A percentile compares a stretch with the other conserved stretches of the same genome.
Conservation (phyloP, 1,140 invertebrate species). For the Apolygus lucorum region DNA sequence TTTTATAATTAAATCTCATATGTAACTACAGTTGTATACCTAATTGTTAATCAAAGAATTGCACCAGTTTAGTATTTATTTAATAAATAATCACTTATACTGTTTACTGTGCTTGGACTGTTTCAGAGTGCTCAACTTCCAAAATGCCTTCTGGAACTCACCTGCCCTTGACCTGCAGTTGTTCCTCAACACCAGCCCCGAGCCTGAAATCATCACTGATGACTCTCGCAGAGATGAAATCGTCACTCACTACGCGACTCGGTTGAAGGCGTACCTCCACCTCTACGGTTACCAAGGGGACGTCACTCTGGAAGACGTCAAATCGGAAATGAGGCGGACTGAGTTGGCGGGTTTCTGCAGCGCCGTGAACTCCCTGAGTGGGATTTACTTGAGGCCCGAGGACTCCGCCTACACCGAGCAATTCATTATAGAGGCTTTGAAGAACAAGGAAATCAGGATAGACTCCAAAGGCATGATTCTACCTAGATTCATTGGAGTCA, state of each 20-base stretch:
- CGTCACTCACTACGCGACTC: not conserved
- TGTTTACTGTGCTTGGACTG: too few relatives aligned
- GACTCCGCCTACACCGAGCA: slow-evolving; percentile 3
- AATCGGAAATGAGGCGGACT: slow-evolving; percentile 3
- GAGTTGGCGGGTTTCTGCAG: not conserved
- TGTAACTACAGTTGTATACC: not conserved
- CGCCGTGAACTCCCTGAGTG: not conserved
- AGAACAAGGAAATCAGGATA: slow-evolving; percentile 2
- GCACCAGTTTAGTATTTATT: too few relatives aligned
- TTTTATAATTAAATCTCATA: not conserved
- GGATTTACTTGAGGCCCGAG: slow-evolving; percentile 4
- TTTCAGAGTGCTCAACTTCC: slow-evolving; percentile 31
- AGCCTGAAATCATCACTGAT: not conserved
- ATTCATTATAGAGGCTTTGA: not conserved
- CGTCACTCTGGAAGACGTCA: not conserved
- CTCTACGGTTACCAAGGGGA: not conserved
- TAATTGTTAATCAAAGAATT: too few relatives aligned
- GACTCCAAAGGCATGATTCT: not conserved
- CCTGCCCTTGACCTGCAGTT: slow-evolving; percentile 31
- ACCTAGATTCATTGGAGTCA: not conserved
- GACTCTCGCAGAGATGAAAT: not conserved
- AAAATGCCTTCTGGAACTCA: slow-evolving; percentile 28
- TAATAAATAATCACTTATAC: too few relatives aligned
- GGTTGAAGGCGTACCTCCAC: not conserved
- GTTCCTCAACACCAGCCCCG: slow-evolving; percentile 30